phyloP scores from a whole-genome alignment of 2,888 invertebrate genomes.

The Cataglyphis livida region DNA sequence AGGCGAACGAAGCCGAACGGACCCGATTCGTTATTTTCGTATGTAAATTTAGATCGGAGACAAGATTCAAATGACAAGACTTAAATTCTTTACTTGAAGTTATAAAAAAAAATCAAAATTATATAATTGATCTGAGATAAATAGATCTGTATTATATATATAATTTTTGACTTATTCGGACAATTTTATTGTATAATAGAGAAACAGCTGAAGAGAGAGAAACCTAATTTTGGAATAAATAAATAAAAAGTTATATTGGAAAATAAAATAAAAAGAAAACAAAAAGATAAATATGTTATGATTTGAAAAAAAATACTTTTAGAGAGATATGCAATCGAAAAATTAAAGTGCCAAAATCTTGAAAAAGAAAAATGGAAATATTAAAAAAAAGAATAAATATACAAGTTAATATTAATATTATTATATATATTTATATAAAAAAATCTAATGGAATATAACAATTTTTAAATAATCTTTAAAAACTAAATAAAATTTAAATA shows the following conservation, averaged over 20 bases:
- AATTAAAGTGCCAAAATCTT: neutral
- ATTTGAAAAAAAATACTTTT: neutral
- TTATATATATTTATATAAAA: neutral
- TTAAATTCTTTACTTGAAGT: neutral
- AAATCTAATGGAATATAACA: neutral
- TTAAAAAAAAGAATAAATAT: neutral
- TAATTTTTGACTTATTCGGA: neutral
- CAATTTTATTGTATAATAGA: too few species aligned
- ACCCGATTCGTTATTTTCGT: neutral
- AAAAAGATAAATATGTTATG: neutral
- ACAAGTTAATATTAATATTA: neutral
- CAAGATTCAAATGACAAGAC: neutral
- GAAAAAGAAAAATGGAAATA: neutral
- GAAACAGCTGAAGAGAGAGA: neutral
- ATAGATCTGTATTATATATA: neutral
- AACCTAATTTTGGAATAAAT: neutral
- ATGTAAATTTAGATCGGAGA: slow-evolving; percentile 4
- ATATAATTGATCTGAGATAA: neutral
- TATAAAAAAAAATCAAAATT: neutral
- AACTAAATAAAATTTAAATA: neutral
- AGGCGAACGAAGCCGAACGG: neutral
- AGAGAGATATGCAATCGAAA: neutral
- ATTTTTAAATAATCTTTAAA: neutral
- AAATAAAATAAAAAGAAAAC: neutral
- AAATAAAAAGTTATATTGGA: neutral